Evolutionary conservation across 2,113 vertebrate genomes (phyloP), one percentile per base, ranked within the genome.

Genomic region (Neofelis nebulosa): DNA sequence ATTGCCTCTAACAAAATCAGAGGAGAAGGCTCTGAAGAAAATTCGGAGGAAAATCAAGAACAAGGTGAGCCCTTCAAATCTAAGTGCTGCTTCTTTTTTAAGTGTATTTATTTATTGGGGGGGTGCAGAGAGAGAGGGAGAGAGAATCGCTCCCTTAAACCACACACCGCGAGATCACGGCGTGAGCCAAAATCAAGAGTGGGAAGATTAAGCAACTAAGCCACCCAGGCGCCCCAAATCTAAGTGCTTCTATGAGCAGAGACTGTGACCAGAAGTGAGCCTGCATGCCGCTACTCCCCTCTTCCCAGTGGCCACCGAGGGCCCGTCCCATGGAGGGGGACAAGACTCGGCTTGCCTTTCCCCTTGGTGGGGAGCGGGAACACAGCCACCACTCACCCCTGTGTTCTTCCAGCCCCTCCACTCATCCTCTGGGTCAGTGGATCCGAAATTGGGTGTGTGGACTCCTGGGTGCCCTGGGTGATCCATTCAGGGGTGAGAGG

Each of bases 41-140:
- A 99, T 99, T 95, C 99, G 99, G 95, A 99, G 99, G 98, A 99
- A 99, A 98, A 99, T 99, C 98, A 99, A 99, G 97, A 99, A 99
- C 93, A 99, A 99, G 99, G 99, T 99, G 95, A 97, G 89, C 5
- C 1, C 38, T 71, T 89, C 52, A 94, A 50, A 15, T 21, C 31
- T 0, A 19, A 81, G 15, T n/a, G 71, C 95, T 61, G 19, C 19
- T 57, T 57, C 6, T 57, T 21, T 57, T 57, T 57, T 23, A 57
- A 57, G 57, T 57, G 21, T 61, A 21, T 61, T 61, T 61, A 61
- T 61, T 21, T 21, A 61, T 61, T 61, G 57, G 57, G 57, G 57
- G 23, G 57, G 25, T 21, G 57, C 57, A 61, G 57, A 23, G 57
- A 57, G 55, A 57, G 57, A 57, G 57, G 57, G 21, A 57, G 57